A percentile compares a stretch with the other conserved stretches of the same genome.
Evolutionary conservation across 2,888 invertebrate species (phyloP).

Genomic region (Pterostichus madidus): DNA sequence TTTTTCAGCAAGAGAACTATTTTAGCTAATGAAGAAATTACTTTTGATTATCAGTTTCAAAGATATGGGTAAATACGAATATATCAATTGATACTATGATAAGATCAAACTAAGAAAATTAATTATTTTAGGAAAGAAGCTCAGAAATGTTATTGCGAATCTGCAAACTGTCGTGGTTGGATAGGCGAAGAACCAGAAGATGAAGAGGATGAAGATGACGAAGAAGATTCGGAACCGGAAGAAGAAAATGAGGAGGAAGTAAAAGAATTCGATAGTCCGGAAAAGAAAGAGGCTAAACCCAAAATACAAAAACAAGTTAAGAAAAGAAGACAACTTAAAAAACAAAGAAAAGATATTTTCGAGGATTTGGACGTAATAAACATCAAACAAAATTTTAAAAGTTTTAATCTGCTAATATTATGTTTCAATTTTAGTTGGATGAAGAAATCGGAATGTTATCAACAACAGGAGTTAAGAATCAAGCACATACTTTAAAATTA

Average conservation of each 20-base stretch:
- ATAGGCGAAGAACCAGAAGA: constrained; percentile 93
- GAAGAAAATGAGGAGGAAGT: constrained; percentile 73
- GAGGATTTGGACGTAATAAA: constrained; percentile 82
- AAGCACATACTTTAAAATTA: constrained; percentile 92
- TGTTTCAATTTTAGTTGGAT: constrained; percentile 82
- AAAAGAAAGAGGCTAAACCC: constrained; percentile 65
- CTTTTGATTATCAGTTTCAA: constrained; percentile 99
- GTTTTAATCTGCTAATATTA: background rate
- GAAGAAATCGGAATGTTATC: constrained; percentile 92
- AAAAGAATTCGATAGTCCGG: constrained; percentile 77
- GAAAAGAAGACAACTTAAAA: constrained; percentile 74
- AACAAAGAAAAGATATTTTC: constrained; percentile 78
- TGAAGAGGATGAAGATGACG: constrained; percentile 81
- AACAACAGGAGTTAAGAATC: constrained; percentile 90
- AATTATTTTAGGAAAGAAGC: constrained; percentile 88
- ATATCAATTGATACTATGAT: constrained; percentile 64
- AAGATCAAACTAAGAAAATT: constrained; percentile 55
- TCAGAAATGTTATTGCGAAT: constrained; percentile 96
- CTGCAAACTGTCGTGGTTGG: constrained; percentile 94
- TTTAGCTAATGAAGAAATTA: constrained; percentile 94
- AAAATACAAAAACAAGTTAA: constrained; percentile 66
- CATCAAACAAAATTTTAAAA: background rate
- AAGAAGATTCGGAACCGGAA: constrained; percentile 76
- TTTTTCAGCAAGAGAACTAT: constrained; percentile 96
- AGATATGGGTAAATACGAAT: constrained; percentile 88